phyloP scores from a whole-genome alignment of 2,113 vertebrate species.

The Saguinus imperator region DNA sequence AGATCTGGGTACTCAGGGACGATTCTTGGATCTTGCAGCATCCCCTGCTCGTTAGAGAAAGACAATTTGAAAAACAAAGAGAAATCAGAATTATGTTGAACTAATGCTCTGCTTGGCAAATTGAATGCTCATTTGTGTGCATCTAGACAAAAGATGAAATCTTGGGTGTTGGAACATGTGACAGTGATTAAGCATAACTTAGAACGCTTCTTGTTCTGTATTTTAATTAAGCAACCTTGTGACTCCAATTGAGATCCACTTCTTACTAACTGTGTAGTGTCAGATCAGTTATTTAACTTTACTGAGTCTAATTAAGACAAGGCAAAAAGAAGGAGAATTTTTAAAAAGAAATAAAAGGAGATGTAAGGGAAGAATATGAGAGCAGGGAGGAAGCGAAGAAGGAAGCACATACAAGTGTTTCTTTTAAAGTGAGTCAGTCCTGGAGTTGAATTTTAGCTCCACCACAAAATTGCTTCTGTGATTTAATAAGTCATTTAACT shows the following conservation, averaged over 20 bases:
- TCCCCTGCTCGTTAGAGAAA: not conserved
- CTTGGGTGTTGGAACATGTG: not conserved
- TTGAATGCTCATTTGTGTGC: not conserved
- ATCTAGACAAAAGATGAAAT: not conserved
- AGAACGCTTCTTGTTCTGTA: not conserved
- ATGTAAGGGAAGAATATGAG: too few species aligned
- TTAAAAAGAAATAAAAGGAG: not conserved
- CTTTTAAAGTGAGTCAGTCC: not conserved
- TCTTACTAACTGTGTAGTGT: not conserved
- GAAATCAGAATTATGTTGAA: not conserved
- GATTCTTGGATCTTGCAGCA: not conserved
- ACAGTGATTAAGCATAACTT: not conserved
- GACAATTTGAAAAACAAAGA: not conserved
- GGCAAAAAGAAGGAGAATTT: not conserved
- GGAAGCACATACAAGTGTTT: not conserved
- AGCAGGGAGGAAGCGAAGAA: not conserved
- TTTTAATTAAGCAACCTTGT: not conserved
- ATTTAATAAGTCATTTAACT: not conserved
- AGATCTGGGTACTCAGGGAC: not conserved
- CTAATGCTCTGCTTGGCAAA: not conserved
- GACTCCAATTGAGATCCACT: not conserved
- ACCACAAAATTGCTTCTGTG: not conserved
- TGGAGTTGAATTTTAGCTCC: not conserved
- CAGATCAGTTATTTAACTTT: not conserved
- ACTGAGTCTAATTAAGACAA: not conserved